Percentiles rank a stretch among this genome's conserved stretches.
These are phyloP conservation scores for Scaptomyza montana DNA, from an alignment of 1,140 invertebrate genomes.

Conservation along the genomic window DNA sequence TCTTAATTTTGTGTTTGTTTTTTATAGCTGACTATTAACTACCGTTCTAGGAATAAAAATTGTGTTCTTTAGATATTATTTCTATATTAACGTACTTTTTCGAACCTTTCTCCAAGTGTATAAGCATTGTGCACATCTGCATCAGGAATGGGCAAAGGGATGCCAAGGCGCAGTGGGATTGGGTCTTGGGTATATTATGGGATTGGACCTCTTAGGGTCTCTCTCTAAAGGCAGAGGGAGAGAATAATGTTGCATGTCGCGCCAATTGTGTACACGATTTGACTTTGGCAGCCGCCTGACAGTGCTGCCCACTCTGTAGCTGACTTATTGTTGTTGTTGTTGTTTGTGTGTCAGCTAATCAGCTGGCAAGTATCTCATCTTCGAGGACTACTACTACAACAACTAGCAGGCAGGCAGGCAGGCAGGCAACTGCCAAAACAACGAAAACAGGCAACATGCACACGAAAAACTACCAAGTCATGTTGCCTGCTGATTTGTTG, in stretches of 20 bases:
- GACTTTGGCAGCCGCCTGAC: conserved; percentile 81
- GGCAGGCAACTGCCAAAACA: conserved; percentile 71
- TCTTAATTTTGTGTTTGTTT: too few relatives aligned
- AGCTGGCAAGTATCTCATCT: conserved; percentile 83
- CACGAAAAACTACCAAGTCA: conserved; percentile 82
- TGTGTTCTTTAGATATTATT: too few relatives aligned
- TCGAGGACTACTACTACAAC: conserved; percentile 71
- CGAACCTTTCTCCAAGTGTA: neutral
- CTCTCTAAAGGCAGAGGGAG: neutral
- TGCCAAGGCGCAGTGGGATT: conserved; percentile 17
- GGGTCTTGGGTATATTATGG: too few relatives aligned
- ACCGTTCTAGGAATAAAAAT: too few relatives aligned
- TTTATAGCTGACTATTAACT: too few relatives aligned
- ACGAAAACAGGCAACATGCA: conserved; percentile 68
- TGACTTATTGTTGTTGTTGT: conserved; percentile 44
- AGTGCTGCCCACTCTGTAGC: conserved; percentile 73
- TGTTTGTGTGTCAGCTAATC: conserved; percentile 79
- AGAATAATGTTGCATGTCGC: conserved; percentile 82
- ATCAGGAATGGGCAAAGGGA: conserved; percentile 30
- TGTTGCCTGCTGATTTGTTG: conserved; percentile 58
- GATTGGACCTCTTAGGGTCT: neutral
- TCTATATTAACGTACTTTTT: too few relatives aligned
- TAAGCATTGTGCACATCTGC: conserved; percentile 8
- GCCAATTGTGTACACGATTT: conserved; percentile 83
- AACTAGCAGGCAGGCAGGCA: neutral